Evolutionary conservation across 2,113 vertebrate genomes (phyloP).

Genomic region (Leiothrix lutea): DNA sequence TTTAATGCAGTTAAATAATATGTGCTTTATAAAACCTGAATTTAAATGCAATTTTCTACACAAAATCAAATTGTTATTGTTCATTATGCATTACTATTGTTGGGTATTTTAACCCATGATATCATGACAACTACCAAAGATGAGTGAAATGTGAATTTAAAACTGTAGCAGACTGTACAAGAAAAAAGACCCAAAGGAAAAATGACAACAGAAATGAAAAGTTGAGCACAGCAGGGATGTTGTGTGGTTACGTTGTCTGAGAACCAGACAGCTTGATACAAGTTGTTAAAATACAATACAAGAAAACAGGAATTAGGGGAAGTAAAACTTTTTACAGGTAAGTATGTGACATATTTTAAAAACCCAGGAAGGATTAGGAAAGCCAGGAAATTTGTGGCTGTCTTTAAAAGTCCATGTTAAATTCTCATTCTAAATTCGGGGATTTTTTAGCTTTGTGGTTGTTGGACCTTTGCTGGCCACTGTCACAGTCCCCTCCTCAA

Average conservation of each 20-base stretch:
- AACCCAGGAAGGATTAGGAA: background rate
- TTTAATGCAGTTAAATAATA: background rate
- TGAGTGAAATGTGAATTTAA: background rate
- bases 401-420: background rate
- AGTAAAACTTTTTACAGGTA: background rate
- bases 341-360: background rate
- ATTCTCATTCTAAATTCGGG: background rate
- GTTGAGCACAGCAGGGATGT: background rate
- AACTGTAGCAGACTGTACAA: background rate
- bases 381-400: background rate
- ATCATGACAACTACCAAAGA: background rate
- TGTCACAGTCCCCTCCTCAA: background rate
- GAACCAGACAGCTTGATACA: background rate
- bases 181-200: background rate
- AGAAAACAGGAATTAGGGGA: background rate
- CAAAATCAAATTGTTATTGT: background rate
- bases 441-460: rapidly evolving
- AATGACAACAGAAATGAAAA: background rate
- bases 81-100: background rate
- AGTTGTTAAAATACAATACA: background rate
- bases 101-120: background rate
- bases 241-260: background rate
- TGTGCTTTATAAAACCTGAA: background rate
- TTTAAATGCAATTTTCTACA: background rate
- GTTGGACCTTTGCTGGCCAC: background rate